Conservation (phyloP, 2,888 invertebrate genomes). For the Spialia ferax region DNA sequence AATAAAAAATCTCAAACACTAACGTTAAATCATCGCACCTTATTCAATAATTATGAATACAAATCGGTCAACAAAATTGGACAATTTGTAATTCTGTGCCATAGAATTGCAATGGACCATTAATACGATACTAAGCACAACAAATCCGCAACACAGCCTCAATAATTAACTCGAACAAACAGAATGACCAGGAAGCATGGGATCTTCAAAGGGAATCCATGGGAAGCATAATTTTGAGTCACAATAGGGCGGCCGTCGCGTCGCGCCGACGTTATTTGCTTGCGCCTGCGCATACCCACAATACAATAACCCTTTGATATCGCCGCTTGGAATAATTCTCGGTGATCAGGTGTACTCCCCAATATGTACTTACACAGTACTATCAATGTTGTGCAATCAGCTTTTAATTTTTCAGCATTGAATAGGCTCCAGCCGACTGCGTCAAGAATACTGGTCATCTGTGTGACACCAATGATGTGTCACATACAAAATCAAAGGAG, state of each 20-base stretch:
- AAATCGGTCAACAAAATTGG: too few relatives aligned
- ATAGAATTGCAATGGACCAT: too few relatives aligned
- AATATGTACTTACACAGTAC: conserved; percentile 41
- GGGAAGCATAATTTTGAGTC: conserved; percentile 51
- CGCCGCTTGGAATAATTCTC: conserved; percentile 55
- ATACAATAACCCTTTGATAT: conserved; percentile 66
- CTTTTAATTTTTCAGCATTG: conserved; percentile 39
- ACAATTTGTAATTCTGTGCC: too few relatives aligned
- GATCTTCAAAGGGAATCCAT: conserved; percentile 43
- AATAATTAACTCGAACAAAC: conserved; percentile 50
- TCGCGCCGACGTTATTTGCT: conserved; percentile 49
- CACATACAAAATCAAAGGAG: conserved; percentile 37
- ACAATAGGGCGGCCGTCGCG: conserved; percentile 52
- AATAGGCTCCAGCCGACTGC: conserved; percentile 27
- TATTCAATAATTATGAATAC: too few relatives aligned
- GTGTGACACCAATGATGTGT: conserved; percentile 30
- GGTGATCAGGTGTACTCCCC: conserved; percentile 45
- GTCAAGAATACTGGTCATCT: background rate
- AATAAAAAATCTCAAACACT: too few relatives aligned
- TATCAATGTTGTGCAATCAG: conserved; percentile 36
- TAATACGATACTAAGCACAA: conserved; percentile 3
- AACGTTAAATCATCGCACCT: too few relatives aligned
- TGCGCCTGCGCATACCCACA: conserved; percentile 44
- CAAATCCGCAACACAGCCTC: conserved; percentile 1
- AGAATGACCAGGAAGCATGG: conserved; percentile 47